These are phyloP conservation scores for Oncopodura yosiiana DNA, from an alignment of 1,140 invertebrate species.

Conservation along the genomic window DNA sequence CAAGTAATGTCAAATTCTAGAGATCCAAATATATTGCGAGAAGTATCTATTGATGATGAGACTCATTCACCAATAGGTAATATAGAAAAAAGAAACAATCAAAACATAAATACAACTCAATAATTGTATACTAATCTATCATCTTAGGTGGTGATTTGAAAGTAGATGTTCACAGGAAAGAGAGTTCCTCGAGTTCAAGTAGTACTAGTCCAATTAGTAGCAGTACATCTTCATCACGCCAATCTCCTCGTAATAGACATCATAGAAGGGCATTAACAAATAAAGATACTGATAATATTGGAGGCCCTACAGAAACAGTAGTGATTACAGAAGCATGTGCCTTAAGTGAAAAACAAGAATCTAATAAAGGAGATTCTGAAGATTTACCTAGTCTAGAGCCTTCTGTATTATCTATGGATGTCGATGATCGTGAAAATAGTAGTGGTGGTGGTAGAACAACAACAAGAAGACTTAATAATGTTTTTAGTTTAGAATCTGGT, in stretches of 20 bases:
- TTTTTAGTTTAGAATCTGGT: conserved; percentile 29
- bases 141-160: conserved; percentile 60
- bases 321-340: conserved; percentile 9
- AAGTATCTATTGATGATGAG: not conserved
- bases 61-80: conserved; percentile 8
- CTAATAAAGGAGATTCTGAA: conserved; percentile 9
- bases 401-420: conserved; percentile 26
- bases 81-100: too few relatives aligned
- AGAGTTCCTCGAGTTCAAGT: conserved; percentile 70
- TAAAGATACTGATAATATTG: not conserved
- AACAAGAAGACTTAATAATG: conserved; percentile 7
- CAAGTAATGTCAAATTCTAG: conserved; percentile 19
- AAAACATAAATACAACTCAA: too few relatives aligned
- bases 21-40: not conserved
- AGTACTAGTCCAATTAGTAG: conserved; percentile 23
- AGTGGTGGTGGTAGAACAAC: not conserved
- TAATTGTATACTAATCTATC: not conserved
- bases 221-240: conserved; percentile 10
- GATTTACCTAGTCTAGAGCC: conserved; percentile 30
- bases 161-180: conserved; percentile 83
- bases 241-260: not conserved
- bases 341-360: conserved; percentile 9
- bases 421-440: not conserved
- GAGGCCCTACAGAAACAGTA: conserved; percentile 1
- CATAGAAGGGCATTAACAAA: too few relatives aligned